These are phyloP conservation scores for Australoheros scitulus DNA, from an alignment of 2,113 vertebrate genomes.

Conservation along the genomic window DNA sequence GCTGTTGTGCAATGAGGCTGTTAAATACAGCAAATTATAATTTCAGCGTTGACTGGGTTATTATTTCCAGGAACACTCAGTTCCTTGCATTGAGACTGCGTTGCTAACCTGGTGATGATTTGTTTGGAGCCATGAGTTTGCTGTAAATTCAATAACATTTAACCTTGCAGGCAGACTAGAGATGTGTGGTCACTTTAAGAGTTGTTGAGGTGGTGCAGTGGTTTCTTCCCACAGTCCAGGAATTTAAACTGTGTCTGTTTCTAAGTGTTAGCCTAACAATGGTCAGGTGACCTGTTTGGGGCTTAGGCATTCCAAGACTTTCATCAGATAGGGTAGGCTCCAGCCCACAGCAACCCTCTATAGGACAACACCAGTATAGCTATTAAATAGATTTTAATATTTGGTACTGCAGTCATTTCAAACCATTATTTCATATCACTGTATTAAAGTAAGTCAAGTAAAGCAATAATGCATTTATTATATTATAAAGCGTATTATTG, in stretches of 20 bases:
- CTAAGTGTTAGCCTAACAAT: neutral
- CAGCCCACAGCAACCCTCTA: neutral
- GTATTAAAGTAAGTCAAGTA: no score
- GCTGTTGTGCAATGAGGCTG: neutral
- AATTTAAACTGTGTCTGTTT: neutral
- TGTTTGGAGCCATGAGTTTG: conserved; percentile 16
- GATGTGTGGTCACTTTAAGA: neutral
- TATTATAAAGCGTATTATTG: no score
- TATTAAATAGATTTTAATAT: neutral
- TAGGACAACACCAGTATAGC: neutral
- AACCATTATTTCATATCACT: no score
- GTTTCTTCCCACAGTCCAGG: neutral
- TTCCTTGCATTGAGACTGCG: conserved; percentile 5
- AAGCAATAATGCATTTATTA: no score
- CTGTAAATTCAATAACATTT: conserved; percentile 43
- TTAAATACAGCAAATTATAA: neutral
- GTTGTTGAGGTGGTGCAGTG: neutral
- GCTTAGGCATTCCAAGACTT: neutral
- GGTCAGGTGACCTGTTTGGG: neutral
- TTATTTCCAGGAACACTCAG: neutral
- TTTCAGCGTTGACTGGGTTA: neutral
- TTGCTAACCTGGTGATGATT: conserved; percentile 16
- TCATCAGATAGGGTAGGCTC: neutral
- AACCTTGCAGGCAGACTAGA: conserved; percentile 6
- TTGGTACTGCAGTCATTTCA: neutral